These are phyloP conservation scores for Manis javanica DNA, from an alignment of 2,797 vertebrate genomes.

Conservation along the genomic window DNA sequence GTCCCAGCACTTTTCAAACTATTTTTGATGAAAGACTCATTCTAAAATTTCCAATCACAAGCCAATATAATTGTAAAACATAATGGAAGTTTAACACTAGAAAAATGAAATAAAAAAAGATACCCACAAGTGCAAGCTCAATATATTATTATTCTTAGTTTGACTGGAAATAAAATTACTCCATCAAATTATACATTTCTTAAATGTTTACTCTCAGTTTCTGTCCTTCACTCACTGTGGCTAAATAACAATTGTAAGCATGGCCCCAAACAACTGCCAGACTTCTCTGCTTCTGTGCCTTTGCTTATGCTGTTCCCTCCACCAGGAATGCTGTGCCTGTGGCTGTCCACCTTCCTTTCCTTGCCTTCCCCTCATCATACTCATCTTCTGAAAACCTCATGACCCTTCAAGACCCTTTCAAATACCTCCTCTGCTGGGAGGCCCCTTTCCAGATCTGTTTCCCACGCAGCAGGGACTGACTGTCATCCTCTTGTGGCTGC, in stretches of 20 bases:
- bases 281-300: neutral
- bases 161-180: neutral
- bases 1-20: neutral
- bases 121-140: neutral
- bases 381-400: neutral
- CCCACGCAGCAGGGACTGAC: fast-evolving
- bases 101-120: neutral
- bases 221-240: neutral
- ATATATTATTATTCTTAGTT: neutral
- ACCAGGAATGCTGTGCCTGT: neutral
- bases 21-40: neutral
- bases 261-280: neutral
- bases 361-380: neutral
- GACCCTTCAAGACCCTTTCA: neutral
- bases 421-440: neutral
- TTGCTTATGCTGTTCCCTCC: neutral
- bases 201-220: neutral
- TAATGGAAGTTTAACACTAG: neutral
- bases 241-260: neutral
- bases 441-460: neutral
- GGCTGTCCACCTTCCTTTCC: neutral
- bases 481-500: neutral
- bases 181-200: neutral
- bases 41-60: neutral
- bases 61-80: neutral